Percentiles rank a stretch among this genome's conserved stretches.
Evolutionary conservation across 1,140 invertebrate genomes (phyloP).

Genomic region (Augochlora pura): DNA sequence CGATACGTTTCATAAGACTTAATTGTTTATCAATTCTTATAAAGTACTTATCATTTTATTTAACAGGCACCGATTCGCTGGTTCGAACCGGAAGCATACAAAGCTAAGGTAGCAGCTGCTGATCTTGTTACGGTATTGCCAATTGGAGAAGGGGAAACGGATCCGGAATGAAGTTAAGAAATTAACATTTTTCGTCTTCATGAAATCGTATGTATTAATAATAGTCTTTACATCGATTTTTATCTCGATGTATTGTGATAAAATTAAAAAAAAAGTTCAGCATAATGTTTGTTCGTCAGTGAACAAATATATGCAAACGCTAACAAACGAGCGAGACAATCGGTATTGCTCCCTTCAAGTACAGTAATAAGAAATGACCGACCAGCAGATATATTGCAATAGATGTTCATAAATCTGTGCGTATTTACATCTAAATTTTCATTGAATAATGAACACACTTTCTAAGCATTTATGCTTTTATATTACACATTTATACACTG

Average conservation of each 20-base stretch:
- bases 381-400: constrained; percentile 1
- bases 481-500: not conserved
- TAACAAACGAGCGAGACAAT: not conserved
- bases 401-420: constrained; percentile 18
- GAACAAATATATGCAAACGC: not conserved
- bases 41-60: constrained; percentile 42
- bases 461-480: constrained; percentile 44
- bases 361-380: constrained; percentile 17
- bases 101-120: constrained; percentile 76
- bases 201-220: constrained; percentile 46
- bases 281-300: constrained; percentile 5
- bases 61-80: constrained; percentile 79
- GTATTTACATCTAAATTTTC: constrained; percentile 29
- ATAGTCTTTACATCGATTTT: constrained; percentile 23
- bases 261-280: constrained; percentile 22
- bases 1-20: not conserved
- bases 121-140: constrained; percentile 75
- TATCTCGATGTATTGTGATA: constrained; percentile 39
- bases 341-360: constrained; percentile 29
- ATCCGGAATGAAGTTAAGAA: constrained; percentile 69
- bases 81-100: constrained; percentile 80
- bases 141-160: constrained; percentile 72
- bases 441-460: constrained; percentile 8
- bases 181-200: constrained; percentile 1
- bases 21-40: constrained; percentile 13